Evolutionary conservation across 35 echinoderm and acorn worm genomes (phyloP).

Genomic region (Apostichopus japonicus): DNA sequence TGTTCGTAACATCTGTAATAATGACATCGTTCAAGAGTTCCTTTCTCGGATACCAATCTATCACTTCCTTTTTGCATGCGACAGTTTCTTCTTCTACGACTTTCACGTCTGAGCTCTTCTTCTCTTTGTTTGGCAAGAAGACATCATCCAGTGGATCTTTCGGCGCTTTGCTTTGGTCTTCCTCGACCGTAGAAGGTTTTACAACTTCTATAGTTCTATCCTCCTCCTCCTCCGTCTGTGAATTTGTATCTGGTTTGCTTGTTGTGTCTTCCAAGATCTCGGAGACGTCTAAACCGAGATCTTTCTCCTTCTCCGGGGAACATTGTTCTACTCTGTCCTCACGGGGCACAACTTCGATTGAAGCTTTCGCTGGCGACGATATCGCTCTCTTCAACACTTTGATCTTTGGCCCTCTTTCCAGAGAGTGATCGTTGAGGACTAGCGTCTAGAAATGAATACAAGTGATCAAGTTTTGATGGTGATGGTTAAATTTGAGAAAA

Average conservation of each 20-base stretch:
- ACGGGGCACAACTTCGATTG: background rate
- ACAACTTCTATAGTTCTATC: background rate
- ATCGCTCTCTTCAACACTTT: conserved; percentile 36
- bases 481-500: too few species aligned
- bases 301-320: background rate
- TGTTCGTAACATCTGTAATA: conserved; percentile 59
- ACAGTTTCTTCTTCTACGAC: background rate
- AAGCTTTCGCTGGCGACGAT: conserved; percentile 17
- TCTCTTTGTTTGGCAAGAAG: conserved; percentile 1
- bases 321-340: background rate
- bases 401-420: background rate
- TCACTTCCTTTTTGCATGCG: background rate
- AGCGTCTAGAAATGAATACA: background rate
- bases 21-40: conserved; percentile 40
- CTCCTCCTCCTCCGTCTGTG: background rate
- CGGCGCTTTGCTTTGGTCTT: background rate
- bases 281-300: conserved; percentile 21
- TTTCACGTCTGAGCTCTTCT: background rate
- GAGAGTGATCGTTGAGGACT: conserved; percentile 24
- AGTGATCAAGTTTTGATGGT: too few species aligned
- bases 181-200: background rate
- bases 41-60: conserved; percentile 46
- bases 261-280: conserved; percentile 22
- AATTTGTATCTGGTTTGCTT: background rate
- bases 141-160: conserved; percentile 48